Conservation (phyloP, 2,113 vertebrate species). For the Sylvia atricapilla region DNA sequence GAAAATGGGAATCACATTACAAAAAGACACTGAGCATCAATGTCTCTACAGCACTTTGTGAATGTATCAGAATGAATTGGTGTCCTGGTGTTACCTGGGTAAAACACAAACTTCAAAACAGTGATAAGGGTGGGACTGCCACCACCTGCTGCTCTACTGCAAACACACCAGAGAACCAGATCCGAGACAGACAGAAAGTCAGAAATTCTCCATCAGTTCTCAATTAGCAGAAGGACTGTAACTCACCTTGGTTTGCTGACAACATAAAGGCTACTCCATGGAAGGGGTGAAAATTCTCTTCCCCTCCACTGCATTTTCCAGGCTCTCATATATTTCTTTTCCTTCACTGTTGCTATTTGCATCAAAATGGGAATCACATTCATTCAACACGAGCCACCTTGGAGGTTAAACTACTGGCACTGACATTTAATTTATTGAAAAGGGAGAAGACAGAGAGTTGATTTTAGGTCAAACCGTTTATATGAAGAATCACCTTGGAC, state of each 20-base stretch:
- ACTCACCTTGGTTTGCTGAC: background rate
- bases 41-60: background rate
- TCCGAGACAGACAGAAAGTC: background rate
- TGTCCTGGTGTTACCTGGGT: background rate
- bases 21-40: background rate
- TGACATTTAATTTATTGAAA: slow-evolving; percentile 15
- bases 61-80: background rate
- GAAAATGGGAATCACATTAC: background rate
- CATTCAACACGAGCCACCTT: background rate
- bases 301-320: background rate
- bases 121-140: background rate
- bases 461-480: background rate
- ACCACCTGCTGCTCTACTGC: background rate
- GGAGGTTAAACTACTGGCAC: background rate
- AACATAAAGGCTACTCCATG: background rate
- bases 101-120: background rate
- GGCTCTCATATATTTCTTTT: background rate
- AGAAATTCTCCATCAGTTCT: background rate
- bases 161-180: background rate
- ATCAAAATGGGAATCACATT: background rate
- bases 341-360: background rate
- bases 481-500: background rate
- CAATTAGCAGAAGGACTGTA: background rate
- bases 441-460: background rate
- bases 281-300: background rate